Conservation (phyloP, 2,113 vertebrate species). For the Rhea pennata region DNA sequence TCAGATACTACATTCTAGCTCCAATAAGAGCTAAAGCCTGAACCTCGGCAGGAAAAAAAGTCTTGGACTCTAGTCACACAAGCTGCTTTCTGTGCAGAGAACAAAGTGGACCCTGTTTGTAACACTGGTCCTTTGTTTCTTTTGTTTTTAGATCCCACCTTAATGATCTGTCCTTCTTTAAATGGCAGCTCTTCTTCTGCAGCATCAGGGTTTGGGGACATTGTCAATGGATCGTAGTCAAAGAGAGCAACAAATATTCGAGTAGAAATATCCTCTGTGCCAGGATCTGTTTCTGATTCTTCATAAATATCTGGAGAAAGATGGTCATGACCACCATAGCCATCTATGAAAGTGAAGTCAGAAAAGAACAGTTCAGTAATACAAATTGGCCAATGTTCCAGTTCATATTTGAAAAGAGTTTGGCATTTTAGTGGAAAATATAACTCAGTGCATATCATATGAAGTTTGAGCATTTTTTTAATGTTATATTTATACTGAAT, state of each 20-base stretch:
- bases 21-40: neutral
- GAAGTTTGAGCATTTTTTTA: neutral
- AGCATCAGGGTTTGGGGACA: slow-evolving; percentile 97
- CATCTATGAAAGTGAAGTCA: slow-evolving; percentile 77
- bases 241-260: slow-evolving; percentile 96
- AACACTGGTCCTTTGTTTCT: accelerated
- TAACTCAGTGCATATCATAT: neutral
- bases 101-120: neutral
- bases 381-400: neutral
- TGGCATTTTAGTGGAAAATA: neutral
- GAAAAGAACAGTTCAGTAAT: neutral
- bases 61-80: neutral
- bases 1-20: accelerated
- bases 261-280: slow-evolving; percentile 81
- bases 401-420: neutral
- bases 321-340: slow-evolving; percentile 81
- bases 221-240: slow-evolving; percentile 94
- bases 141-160: slow-evolving; percentile 75
- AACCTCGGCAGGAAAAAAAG: neutral
- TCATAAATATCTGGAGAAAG: slow-evolving; percentile 90
- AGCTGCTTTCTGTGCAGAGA: neutral
- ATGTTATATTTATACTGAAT: neutral
- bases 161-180: slow-evolving; percentile 97
- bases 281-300: slow-evolving; percentile 86
- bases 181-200: slow-evolving; percentile 95